Evolutionary conservation across 2,113 vertebrate species (phyloP), one percentile per base, ranked within the genome.

Genomic region (Neopipo cinnamomea): DNA sequence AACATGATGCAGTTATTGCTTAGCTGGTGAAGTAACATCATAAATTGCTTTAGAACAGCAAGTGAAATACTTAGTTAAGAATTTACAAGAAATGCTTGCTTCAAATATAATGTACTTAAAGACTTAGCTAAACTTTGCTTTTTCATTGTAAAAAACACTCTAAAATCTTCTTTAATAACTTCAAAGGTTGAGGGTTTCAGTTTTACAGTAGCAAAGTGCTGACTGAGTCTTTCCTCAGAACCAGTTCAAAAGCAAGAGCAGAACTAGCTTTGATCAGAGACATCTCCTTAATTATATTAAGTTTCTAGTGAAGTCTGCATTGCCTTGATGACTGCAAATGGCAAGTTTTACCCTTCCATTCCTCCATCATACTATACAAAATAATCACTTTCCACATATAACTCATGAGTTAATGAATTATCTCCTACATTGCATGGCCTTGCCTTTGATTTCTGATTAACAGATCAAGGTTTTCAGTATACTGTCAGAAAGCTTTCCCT

Each of bases 191-290:
- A 89, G 44, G 53, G 58, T 63, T 91, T 92, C 88, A 83, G 73
- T 95, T 93, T 94, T 85, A 71, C 33, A 65, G 76, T 31, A 85
- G 15, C 35, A 89, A 89, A 95, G 81, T 85, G 91, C 94, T 95
- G 89, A 96, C 68, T 47, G 86, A 91, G 61, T 44, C 66, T 85
- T 91, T 94, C 53, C 61, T 89, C 35, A 50, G 89, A 59, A 81
- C 0, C 1, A 94, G 73, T 87, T 95, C 93, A 95, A 95, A 95
- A 84, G 87, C 89, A 95, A 72, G 37, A 87, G 47, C 52, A 73
- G 56, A 75, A 91, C 70, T 86, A 88, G n/a, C 87, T 96, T 95
- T 93, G 87, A 94, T 95, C 89, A 91, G 58, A 79, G 66, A 85
- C 81, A 82, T 93, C 63, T 81, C 78, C 72, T 68, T 96, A 94